Base-by-base conservation (phyloP, 2,113 vertebrate species). In the Pedetes capensis region DNA sequence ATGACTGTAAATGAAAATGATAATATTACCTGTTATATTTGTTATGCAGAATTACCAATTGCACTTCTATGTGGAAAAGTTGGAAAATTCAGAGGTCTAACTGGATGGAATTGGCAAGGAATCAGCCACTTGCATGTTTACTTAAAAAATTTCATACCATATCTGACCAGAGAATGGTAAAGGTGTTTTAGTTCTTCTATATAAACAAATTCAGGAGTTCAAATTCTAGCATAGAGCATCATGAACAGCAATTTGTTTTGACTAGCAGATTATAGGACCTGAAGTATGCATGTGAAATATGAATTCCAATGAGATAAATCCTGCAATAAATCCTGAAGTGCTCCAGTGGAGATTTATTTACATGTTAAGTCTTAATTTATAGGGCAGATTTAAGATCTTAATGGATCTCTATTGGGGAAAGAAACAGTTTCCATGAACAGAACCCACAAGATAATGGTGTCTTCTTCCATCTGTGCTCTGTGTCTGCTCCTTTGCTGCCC, bases 341-440 rank as follows among this genome's bases (percentile, higher is more conserved):
- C n/a, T 68, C 61, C 78, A 76, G 0, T 37, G 5, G 63, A 81
- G 34, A 86, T 92, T 66, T 94, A 96, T 95, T 89, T 93, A 97
- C 76, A 95, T 89, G 91, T 97, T 78, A 94, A 93, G 51, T 16
- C 94, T 51, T 71, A 95, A 59, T 88, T 97, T 98, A 95, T 71
- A 39, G 63, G 74, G 55, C 11, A 97, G 93, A 84, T 96, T 95
- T 97, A 94, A 95, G 91, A 96, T 87, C 29, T 64, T 61, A 44
- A 93, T 71, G 63, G 91, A 91, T 96, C 47, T 2, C 0, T 89
- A 75, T 49, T 37, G 57, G 61, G 29, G 22, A 7, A 2, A 57
- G 90, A 94, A 96, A 83, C 7, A 68, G 53, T 96, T 63, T 20
- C 82, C 61, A 53, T 18, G 7, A 97, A 69, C 93, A 95, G 89